Conservation (phyloP, 2,888 invertebrate species). For the Dasysyrphus tricinctus region DNA sequence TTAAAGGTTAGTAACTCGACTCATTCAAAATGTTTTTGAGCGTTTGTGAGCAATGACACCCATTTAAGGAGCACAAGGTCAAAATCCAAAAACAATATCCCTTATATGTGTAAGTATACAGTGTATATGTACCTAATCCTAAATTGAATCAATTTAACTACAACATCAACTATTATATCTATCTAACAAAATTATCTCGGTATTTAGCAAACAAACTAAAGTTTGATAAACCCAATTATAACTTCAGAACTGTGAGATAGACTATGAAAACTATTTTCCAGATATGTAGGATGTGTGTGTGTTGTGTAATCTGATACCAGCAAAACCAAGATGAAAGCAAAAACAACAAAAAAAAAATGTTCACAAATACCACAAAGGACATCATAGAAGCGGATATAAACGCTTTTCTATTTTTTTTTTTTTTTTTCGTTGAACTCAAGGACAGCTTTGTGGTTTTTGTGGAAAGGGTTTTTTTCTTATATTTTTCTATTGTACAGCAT, state of each 20-base stretch:
- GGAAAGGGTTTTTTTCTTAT: neutral
- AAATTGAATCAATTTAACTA: conserved; percentile 35
- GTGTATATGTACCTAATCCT: neutral
- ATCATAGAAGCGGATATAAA: neutral
- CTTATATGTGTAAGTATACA: neutral
- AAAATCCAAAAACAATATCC: neutral
- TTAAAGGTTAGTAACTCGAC: too few species aligned
- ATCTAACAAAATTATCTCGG: conserved; percentile 48
- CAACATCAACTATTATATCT: conserved; percentile 18
- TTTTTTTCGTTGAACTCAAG: conserved; percentile 7
- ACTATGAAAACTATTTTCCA: conserved; percentile 11
- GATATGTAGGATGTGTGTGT: neutral
- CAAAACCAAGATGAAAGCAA: neutral
- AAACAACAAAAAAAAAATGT: conserved; percentile 23
- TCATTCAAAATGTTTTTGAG: too few species aligned
- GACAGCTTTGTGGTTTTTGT: conserved; percentile 54
- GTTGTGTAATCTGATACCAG: neutral
- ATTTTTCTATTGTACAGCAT: conserved; percentile 30
- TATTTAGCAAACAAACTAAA: conserved; percentile 50
- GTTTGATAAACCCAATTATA: conserved; percentile 65
- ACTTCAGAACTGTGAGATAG: conserved; percentile 36
- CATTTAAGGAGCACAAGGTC: conserved; percentile 12
- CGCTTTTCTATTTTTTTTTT: conserved; percentile 10
- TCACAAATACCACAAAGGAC: conserved; percentile 30
- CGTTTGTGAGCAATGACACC: neutral